Conservation (phyloP, 2,113 vertebrate species). For the Tautogolabrus adspersus region DNA sequence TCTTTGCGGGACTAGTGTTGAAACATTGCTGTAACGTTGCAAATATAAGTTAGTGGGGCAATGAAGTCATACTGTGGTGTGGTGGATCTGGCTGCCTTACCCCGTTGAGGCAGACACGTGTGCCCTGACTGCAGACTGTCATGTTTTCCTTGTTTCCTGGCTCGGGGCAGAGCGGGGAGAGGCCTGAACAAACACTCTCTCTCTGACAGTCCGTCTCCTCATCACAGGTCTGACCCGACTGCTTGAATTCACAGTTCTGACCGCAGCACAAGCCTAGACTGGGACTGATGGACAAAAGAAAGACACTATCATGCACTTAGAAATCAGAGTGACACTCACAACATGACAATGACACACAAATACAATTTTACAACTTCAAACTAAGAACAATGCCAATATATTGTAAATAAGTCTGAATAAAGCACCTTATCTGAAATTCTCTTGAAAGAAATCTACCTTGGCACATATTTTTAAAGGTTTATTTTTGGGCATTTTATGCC, state of each 20-base stretch:
- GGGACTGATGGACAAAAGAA: constrained; percentile 71
- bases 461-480: no score
- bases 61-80: constrained; percentile 6
- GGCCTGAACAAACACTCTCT: constrained; percentile 78
- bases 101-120: constrained; percentile 84
- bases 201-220: constrained; percentile 82
- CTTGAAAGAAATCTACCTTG: background rate
- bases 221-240: constrained; percentile 65
- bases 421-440: background rate
- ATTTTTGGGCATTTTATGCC: no score
- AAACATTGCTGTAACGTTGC: background rate
- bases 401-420: no score
- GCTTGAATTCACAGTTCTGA: constrained; percentile 76
- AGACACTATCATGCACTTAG: background rate
- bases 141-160: constrained; percentile 81
- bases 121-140: constrained; percentile 81
- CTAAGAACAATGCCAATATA: no score
- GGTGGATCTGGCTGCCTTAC: constrained; percentile 67
- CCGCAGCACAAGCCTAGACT: constrained; percentile 87
- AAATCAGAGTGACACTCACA: background rate
- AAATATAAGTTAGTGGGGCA: background rate
- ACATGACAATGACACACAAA: background rate
- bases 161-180: constrained; percentile 73
- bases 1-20: background rate
- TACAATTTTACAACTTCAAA: background rate